Base-by-base conservation (phyloP, 1,140 invertebrate genomes). In the Vollenhovia emeryi region DNA sequence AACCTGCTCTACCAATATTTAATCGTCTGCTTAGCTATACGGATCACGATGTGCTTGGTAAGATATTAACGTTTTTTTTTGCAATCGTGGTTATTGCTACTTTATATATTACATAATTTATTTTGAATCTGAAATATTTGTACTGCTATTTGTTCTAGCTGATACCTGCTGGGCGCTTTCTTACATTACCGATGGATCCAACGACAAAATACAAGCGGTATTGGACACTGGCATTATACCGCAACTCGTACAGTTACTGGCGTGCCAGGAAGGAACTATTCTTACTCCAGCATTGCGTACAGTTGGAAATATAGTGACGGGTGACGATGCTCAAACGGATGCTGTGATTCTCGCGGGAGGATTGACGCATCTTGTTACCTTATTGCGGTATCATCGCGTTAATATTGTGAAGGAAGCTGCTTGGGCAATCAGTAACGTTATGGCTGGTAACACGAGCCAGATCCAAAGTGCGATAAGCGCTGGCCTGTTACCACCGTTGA, bases 81-180 rank as follows among this genome's bases (percentile, higher is more conserved):
- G n/a, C n/a, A n/a, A 30, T 50, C n/a, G n/a, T n/a, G 8, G 7
- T 74, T 36, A 18, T 66, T 4, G 18, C 62, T 36, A 45, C 30
- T 75, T 75, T 76, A 50, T 9, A 73, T 13, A 27, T 36, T 62
- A 11, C 30, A 55, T 66, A 59, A 30, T 80, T 18, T 27, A 57
- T 60, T 24, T 3, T 50, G 5, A 24, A 52, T 79, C 30, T 15
- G 6, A 43, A 5, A 59, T 82, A 73, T 64, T 74, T 85, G 59
- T 60, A 68, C n/a, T 66, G 15, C 50, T 84, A 27, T 52, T 27
- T 85, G 48, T 94, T 93, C 11, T 90, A 96, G 97, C 98, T 66
- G 99, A 99, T 95, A 97, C 98, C 9, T 99, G 99, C 91, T 99
- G 99, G 99, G 98, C 99, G 0, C 95, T 99, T 21, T 99, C 99